phyloP scores from a whole-genome alignment of 1,140 invertebrate genomes.

The Zeugodacus cucurbitae region DNA sequence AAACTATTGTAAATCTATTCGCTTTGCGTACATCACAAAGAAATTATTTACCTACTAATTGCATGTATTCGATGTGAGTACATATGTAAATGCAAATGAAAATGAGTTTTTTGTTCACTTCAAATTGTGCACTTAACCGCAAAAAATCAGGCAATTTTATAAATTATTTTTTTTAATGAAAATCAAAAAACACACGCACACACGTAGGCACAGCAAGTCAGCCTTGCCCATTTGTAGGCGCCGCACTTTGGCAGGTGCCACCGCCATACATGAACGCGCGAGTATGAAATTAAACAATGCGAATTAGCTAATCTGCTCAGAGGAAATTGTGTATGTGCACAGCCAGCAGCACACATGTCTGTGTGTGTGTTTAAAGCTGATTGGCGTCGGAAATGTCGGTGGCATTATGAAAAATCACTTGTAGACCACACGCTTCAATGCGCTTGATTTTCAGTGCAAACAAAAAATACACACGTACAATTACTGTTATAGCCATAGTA shows the following conservation, averaged over 20 bases:
- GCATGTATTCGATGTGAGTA: too few relatives aligned
- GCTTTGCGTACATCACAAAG: background rate
- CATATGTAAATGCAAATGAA: background rate
- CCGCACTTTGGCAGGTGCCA: background rate
- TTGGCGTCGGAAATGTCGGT: constrained; percentile 14
- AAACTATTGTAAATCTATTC: background rate
- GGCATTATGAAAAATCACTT: constrained; percentile 33
- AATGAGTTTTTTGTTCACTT: background rate
- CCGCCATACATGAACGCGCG: background rate
- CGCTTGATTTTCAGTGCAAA: background rate
- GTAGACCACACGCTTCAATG: constrained; percentile 6
- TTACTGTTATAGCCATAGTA: background rate
- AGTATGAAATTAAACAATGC: background rate
- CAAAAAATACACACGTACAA: background rate
- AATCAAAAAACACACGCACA: background rate
- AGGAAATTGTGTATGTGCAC: background rate
- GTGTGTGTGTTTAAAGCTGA: background rate
- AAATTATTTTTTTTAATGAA: background rate
- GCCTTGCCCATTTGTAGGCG: constrained; percentile 3
- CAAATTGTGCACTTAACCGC: background rate
- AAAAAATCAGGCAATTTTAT: constrained; percentile 1
- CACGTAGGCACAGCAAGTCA: background rate
- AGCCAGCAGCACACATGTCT: background rate
- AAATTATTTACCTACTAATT: background rate
- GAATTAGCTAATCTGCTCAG: background rate